Base-by-base conservation (phyloP, 2,888 invertebrate genomes). In the Allygus modestus region DNA sequence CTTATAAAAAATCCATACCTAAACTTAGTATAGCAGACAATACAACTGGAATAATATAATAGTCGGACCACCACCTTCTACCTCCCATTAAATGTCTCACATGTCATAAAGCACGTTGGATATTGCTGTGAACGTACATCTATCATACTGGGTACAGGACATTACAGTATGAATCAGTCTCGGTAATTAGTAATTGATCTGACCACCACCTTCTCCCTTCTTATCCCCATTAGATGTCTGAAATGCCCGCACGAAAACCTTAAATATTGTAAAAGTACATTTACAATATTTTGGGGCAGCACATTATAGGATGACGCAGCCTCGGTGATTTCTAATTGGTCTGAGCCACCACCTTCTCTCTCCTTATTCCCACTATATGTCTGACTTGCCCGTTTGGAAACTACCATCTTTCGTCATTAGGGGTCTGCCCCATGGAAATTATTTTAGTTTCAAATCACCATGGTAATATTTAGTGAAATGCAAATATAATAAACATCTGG, bases 281-380 rank as follows among this genome's bases (percentile, higher is more conserved):
- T n/a, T n/a, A n/a, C n/a, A n/a, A n/a, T n/a, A n/a, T 12, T 12
- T 46, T 4, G 17, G 46, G 12, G 1, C 46, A 46, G 4, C 2
- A 17, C 17, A 1, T 46, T 23, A 73, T 7, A 43, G 43, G 20
- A 43, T 73, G 73, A 23, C 41, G 20, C 43, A 43, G 41, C 17
- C 41, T 43, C 15, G 73, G 17, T 37, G 37, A 37, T 37, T 43
- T 73, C 7, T 73, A 73, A 73, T 73, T 43, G 73, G 73, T 43
- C 37, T 43, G 37, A 73, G n/a, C 43, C 73, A 69, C 69, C 69
- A 33, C 33, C 69, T 69, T 69, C 17, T 31, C 15, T 26, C 33
- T 31, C 7, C 15, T 17, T 31, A 69, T n/a, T n/a, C 33, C n/a
- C 69, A 37, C 37, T 37, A 37, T n/a, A n/a, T n/a, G n/a, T n/a